A percentile compares a stretch with the other conserved stretches of the same genome.
Evolutionary conservation across 1,140 invertebrate species (phyloP).

Genomic region (Nephotettix cincticeps): DNA sequence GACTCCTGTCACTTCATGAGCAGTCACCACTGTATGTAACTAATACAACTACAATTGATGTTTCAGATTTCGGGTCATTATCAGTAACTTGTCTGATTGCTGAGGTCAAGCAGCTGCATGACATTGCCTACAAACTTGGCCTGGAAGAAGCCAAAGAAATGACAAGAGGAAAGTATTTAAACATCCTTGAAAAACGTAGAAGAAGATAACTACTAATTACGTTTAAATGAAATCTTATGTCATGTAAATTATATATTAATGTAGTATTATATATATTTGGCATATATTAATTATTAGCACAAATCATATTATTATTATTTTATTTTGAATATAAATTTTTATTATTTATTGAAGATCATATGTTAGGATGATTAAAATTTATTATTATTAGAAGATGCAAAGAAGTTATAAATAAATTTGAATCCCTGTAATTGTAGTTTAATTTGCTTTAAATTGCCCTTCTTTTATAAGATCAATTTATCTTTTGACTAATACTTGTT

Average conservation of each 20-base stretch:
- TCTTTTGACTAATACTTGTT: too few relatives aligned
- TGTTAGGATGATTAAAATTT: too few relatives aligned
- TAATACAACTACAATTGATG: too few relatives aligned
- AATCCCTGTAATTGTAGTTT: too few relatives aligned
- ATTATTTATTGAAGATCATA: not conserved
- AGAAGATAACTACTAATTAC: slow-evolving; percentile 5
- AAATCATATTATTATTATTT: not conserved
- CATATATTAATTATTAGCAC: not conserved
- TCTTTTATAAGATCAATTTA: too few relatives aligned
- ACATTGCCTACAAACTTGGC: slow-evolving; percentile 90
- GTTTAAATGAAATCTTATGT: not conserved
- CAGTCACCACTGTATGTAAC: too few relatives aligned
- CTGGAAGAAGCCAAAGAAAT: slow-evolving; percentile 94
- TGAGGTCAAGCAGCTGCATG: slow-evolving; percentile 91
- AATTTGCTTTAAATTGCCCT: too few relatives aligned
- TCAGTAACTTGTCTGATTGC: slow-evolving; percentile 77
- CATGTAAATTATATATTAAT: not conserved
- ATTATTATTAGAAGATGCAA: too few relatives aligned
- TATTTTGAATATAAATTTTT: not conserved
- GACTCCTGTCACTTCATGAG: too few relatives aligned
- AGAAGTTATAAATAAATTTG: too few relatives aligned
- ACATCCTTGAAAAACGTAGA: slow-evolving; percentile 56
- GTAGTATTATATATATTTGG: not conserved
- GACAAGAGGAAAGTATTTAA: slow-evolving; percentile 92
- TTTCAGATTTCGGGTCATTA: slow-evolving; percentile 48